phyloP scores from a whole-genome alignment of 1,140 invertebrate species.

The Heterodera carotae region DNA sequence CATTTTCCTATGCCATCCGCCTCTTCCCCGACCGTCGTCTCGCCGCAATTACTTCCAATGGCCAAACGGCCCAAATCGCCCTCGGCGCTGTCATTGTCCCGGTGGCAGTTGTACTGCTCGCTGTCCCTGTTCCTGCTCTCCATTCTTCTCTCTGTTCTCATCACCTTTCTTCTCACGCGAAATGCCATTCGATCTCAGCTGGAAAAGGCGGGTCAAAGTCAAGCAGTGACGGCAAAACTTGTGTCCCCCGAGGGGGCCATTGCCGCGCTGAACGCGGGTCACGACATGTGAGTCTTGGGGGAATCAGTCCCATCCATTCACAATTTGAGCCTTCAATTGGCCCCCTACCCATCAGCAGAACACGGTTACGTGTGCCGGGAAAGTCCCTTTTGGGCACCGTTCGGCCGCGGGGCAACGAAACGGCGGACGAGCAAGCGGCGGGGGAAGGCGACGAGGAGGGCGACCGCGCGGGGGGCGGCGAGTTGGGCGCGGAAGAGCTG shows the following conservation, averaged over 20 bases:
- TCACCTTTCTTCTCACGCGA: slow-evolving; percentile 24
- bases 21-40: background rate
- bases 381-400: slow-evolving; percentile 5
- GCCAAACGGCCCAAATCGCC: background rate
- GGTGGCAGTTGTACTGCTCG: slow-evolving; percentile 8
- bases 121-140: slow-evolving; percentile 13
- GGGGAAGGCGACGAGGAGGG: background rate
- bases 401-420: slow-evolving; percentile 4
- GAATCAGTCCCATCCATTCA: background rate
- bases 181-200: slow-evolving; percentile 1
- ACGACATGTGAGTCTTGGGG: slow-evolving; percentile 11
- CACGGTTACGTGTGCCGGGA: slow-evolving; percentile 14
- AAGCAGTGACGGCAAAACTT: slow-evolving; percentile 2
- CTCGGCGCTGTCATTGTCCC: background rate
- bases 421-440: background rate
- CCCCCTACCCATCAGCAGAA: no score
- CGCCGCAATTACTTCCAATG: background rate
- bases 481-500: slow-evolving; percentile 47
- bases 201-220: background rate
- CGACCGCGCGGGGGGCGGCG: no score
- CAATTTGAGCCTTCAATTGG: background rate
- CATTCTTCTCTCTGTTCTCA: slow-evolving; percentile 20
- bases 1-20: background rate
- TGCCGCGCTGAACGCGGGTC: slow-evolving; percentile 9
- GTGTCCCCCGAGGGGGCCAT: slow-evolving; percentile 4